Base-by-base conservation (phyloP, 2,888 invertebrate genomes). In the Esperia sulphurella region DNA sequence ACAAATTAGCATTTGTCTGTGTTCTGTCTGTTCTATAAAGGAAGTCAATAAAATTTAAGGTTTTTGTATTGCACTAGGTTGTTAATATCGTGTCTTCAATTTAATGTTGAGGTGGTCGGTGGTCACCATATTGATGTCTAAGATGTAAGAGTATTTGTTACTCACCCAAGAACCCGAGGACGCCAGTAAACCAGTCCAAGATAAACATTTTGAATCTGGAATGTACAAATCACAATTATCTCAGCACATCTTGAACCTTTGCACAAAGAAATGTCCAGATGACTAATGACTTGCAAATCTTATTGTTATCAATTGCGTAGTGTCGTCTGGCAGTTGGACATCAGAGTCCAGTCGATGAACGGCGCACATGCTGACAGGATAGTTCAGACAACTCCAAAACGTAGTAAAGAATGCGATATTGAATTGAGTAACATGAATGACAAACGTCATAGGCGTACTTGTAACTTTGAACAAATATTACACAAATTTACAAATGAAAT, bases 171-270 rank as follows among this genome's bases (percentile, higher is more conserved):
- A 96, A 97, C 83, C 96, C 96, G 79, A 97, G 91, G 78, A 97
- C 96, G 73, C 97, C 96, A 83, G 97, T 96, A 82, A 97, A 95
- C 97, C 97, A 97, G 89, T 97, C 97, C 95, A 96, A 95, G 91
- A 97, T 94, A 92, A 97, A 97, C 97, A 97, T 97, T 82, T 77
- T 87, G 79, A 79, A 81, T 86, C 87, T 88, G 85, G 64, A 88
- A 79, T 51, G 62, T 63, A 72, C 51, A 72, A 73, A 70, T 65
- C 46, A 58, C 54, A 58, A 71, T 73, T 69, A 77, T 56, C 66
- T 70, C 50, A 66, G 46, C 51, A 58, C 58, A 62, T 59, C 58
- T 53, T 57, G 35, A 50, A 61, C 56, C 49, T 68, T 65, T 59
- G 63, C 74, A 83, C 77, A 83, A 80, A 79, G 79, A 77, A 69